Percentiles rank a stretch among this genome's conserved stretches.
phyloP scores from a whole-genome alignment of 2,888 invertebrate species.

The Drosophila melanosoma region DNA sequence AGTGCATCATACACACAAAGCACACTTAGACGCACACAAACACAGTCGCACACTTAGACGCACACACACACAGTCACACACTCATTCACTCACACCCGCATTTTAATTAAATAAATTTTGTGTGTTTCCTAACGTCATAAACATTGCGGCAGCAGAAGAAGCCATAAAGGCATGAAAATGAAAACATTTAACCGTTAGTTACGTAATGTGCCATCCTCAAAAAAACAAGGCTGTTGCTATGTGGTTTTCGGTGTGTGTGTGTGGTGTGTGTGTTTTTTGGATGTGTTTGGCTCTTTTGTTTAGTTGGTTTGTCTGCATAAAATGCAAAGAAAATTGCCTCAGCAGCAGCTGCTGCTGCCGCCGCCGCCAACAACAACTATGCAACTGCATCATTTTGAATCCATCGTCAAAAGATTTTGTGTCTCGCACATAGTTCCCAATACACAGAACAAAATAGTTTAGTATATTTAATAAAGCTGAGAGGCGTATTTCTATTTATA shows the following conservation, averaged over 20 bases:
- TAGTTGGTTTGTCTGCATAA: constrained; percentile 63
- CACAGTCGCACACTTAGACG: too few relatives aligned
- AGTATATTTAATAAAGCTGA: background rate
- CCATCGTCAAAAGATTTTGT: constrained; percentile 58
- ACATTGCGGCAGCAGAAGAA: constrained; percentile 48
- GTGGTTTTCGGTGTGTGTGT: background rate
- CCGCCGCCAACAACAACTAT: constrained; percentile 18
- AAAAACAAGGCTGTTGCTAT: constrained; percentile 15
- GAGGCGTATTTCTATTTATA: background rate
- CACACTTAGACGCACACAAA: constrained; percentile 1
- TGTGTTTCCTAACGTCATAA: constrained; percentile 68
- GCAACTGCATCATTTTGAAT: constrained; percentile 53
- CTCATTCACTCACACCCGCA: constrained; percentile 24
- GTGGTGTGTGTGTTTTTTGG: background rate
- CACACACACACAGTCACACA: too few relatives aligned
- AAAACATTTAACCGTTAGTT: constrained; percentile 74
- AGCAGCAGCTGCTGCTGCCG: constrained; percentile 30
- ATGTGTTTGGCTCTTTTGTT: constrained; percentile 16
- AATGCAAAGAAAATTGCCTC: constrained; percentile 70
- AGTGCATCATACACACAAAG: constrained; percentile 30
- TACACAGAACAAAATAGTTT: background rate
- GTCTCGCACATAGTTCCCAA: background rate
- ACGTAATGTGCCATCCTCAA: constrained; percentile 30
- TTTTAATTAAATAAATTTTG: constrained; percentile 78
- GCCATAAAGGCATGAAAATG: constrained; percentile 65